Evolutionary conservation across 1,140 invertebrate species (phyloP), one percentile per base, ranked within the genome.

Genomic region (Drosophila funebris): DNA sequence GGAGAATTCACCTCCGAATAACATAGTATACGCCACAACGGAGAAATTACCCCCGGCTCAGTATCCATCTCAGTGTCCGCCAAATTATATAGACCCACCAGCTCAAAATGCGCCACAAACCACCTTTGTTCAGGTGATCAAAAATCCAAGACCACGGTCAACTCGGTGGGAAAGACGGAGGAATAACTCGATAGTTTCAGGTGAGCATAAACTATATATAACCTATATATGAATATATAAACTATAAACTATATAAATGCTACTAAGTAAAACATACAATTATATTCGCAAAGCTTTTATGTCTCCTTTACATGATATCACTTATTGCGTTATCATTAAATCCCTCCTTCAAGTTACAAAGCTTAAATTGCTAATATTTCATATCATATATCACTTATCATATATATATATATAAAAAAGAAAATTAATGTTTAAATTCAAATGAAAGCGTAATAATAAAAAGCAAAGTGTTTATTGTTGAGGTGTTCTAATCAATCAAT

Each of bases 91-190:
- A 18, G 20, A 48, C 2, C 22, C 60, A 16, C 31, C 8, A 1
- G 24, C 53, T 6, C 29, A 20, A 13, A 16, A 33, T 14, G 53
- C 50, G 9, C 41, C 41, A 11, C 60, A 31, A 31, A 37, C 50
- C 29, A 69, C 58, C 6, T 36, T 62, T 8, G 20, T 69, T 1
- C 9, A 57, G 4, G 44, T 52, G 46, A 22, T 61, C 18, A 52
- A 31, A 24, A 29, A 37, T 24, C 22, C 14, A 4, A 9, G 2
- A 2, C 31, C 33, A 3, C 22, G 5, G 16, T 7, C 22, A n/a
- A 39, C 8, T 16, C 37, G 29, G 16, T 53, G 50, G 29, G 11
- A 52, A 61, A 4, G 27, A 13, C 20, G 22, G 1, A 46, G 5
- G 2, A 9, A 13, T 24, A 57, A 43, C 0, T 13, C 16, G 3